A percentile compares a stretch with the other conserved stretches of the same genome.
These are phyloP conservation scores for Peromyscus attwateri DNA, from an alignment of 2,797 vertebrate genomes.

Conservation along the genomic window DNA sequence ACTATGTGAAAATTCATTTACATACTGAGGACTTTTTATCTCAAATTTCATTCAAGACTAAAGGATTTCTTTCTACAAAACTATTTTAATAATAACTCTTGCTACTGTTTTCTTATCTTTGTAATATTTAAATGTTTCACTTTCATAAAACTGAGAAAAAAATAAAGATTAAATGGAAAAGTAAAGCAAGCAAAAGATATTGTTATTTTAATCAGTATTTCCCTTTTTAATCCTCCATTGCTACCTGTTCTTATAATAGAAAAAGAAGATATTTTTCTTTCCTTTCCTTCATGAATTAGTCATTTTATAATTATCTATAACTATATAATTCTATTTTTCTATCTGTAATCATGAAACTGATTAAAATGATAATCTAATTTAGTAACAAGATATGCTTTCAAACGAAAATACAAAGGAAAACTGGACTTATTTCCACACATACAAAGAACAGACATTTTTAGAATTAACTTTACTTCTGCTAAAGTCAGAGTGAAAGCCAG, in stretches of 20 bases:
- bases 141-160: constrained; percentile 60
- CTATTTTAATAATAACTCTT: background rate
- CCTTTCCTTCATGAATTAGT: constrained; percentile 19
- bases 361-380: constrained; percentile 34
- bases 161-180: constrained; percentile 50
- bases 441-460: background rate
- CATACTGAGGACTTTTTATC: constrained; percentile 27
- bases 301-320: background rate
- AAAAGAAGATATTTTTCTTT: background rate
- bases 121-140: background rate
- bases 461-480: constrained; percentile 55
- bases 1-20: constrained; percentile 56
- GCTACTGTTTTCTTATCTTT: background rate
- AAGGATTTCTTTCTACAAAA: background rate
- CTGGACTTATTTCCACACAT: constrained; percentile 27
- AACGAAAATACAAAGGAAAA: constrained; percentile 66
- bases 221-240: background rate
- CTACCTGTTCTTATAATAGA: constrained; percentile 7
- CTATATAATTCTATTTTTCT: constrained; percentile 8
- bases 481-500: constrained; percentile 34
- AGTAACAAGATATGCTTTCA: constrained; percentile 3
- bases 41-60: constrained; percentile 16
- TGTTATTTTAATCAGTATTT: constrained; percentile 43
- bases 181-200: background rate
- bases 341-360: constrained; percentile 43